Base-by-base conservation (phyloP, 2,797 vertebrate genomes). In the Philypnodon macrostomus region DNA sequence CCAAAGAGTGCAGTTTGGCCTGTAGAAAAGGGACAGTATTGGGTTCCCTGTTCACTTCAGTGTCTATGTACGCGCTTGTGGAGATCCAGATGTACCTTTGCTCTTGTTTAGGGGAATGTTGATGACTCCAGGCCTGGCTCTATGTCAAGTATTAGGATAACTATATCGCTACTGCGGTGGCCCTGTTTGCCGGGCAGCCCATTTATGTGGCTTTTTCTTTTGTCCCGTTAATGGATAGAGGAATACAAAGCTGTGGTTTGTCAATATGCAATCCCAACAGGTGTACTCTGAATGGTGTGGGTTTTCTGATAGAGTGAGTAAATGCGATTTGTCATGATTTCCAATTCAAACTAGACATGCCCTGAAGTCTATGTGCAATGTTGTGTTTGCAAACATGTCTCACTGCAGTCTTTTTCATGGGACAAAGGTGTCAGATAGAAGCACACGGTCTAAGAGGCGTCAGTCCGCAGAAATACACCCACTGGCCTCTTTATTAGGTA, bases 1-100 rank as follows among this genome's bases (percentile, higher is more conserved):
- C 71, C 63, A 69, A 73, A 75, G 70, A 44, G 1, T 48, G 64
- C 72, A 73, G 53, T 75, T 78, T 79, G 74, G 62, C 71, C 67
- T 4, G 47, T 70, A 66, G 67, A 77, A 77, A 78, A 77, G 70
- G 68, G 69, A 80, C 79, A 74, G 73, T 83, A 80, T 87, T 77
- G 64, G 64, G 67, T 86, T 86, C 64, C 71, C 46, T 61, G 30
- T 31, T 27, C 59, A 56, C 63, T 35, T 46, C 33, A 51, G 3
- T 53, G 54, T 59, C 29, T 51, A 40, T 38, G 18, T 49, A 15
- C 33, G 41, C 53, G 58, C n/a, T 10, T 34, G 51, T 48, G 48
- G 54, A 37, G 60, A 55, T 67, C 65, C 66, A 73, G 64, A 75
- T 73, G 62, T 74, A 70, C 44, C 38, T 40, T 36, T 13, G 14